Conservation (phyloP, 1,140 invertebrate species). For the Drosophila triauraria region DNA sequence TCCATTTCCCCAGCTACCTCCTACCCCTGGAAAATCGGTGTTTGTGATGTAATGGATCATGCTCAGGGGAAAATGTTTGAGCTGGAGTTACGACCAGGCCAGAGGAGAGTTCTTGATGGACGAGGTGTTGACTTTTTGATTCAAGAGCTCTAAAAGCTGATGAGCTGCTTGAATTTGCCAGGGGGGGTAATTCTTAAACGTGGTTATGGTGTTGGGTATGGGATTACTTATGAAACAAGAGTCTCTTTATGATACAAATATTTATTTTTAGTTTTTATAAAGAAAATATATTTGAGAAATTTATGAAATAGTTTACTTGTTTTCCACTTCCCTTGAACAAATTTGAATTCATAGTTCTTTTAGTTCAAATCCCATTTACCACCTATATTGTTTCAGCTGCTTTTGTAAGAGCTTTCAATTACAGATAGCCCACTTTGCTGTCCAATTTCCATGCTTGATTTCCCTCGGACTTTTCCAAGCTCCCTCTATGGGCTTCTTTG, state of each 20-base stretch:
- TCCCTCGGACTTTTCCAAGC: slow-evolving; percentile 22
- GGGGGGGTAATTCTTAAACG: slow-evolving; percentile 1
- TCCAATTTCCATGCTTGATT: slow-evolving; percentile 29
- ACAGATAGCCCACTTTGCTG: slow-evolving; percentile 7
- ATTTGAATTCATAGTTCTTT: no score
- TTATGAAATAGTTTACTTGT: no score
- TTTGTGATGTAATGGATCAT: slow-evolving; percentile 48
- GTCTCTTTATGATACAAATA: neutral
- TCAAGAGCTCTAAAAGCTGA: slow-evolving; percentile 10
- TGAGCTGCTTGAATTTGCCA: slow-evolving; percentile 16
- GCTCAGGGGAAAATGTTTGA: slow-evolving; percentile 22
- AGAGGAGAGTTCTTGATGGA: slow-evolving; percentile 30
- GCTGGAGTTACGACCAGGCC: neutral
- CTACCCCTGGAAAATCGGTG: slow-evolving; percentile 13
- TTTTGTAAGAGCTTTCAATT: slow-evolving; percentile 39
- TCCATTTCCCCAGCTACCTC: neutral
- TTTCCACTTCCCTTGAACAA: no score
- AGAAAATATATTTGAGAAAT: neutral
- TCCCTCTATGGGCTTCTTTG: slow-evolving; percentile 11
- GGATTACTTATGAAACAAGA: no score
- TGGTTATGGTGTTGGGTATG: neutral
- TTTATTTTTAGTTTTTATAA: neutral
- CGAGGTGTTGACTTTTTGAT: slow-evolving; percentile 34
- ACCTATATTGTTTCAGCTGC: slow-evolving; percentile 16
- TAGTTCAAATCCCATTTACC: neutral